Evolutionary conservation across 2,113 vertebrate genomes (phyloP).

Genomic region (Anseranas semipalmata): DNA sequence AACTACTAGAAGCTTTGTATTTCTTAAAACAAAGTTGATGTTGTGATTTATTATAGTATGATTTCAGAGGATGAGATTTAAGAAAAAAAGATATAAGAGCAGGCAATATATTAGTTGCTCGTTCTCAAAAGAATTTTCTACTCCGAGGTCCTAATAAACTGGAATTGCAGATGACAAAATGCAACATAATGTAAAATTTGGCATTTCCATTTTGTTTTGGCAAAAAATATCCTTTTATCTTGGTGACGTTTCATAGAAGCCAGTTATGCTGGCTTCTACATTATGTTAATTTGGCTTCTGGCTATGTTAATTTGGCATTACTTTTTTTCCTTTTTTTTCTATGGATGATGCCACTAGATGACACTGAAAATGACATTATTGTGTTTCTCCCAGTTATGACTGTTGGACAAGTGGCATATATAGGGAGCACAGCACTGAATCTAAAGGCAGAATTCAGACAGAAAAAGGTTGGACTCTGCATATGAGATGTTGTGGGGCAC

Average conservation of each 20-base stretch:
- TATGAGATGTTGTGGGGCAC: neutral
- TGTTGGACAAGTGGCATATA: neutral
- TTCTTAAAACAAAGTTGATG: neutral
- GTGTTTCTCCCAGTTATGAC: no score
- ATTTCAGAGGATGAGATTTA: constrained; percentile 16
- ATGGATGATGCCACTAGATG: neutral
- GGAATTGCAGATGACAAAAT: neutral
- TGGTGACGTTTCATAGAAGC: neutral
- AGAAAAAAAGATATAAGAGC: neutral
- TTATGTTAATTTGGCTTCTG: no score
- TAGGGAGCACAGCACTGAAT: neutral
- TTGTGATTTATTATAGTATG: neutral
- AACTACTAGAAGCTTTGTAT: neutral
- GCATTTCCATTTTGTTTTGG: neutral
- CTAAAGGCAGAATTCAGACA: neutral
- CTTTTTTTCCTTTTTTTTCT: neutral
- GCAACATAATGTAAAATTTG: neutral
- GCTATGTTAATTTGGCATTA: neutral
- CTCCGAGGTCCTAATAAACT: neutral
- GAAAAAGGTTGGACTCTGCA: neutral
- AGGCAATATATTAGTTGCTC: neutral
- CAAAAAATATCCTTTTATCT: neutral
- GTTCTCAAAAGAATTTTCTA: constrained; percentile 10
- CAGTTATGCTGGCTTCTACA: neutral
- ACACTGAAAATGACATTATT: neutral